Conservation (phyloP, 2,797 vertebrate genomes). For the Hylomyscus alleni region DNA sequence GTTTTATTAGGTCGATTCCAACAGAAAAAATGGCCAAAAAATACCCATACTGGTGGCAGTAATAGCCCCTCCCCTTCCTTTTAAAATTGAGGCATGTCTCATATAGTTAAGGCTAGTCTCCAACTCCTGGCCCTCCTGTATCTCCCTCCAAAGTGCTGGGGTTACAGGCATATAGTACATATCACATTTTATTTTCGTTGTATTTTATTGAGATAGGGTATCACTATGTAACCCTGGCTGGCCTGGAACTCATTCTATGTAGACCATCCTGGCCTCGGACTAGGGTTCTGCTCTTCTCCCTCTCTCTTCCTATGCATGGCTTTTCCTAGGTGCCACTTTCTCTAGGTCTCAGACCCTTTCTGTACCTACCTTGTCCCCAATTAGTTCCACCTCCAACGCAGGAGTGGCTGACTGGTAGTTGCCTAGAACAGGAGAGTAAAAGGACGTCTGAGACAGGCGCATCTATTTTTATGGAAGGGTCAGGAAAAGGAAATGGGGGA, state of each 20-base stretch:
- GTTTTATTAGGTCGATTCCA: constrained; percentile 43
- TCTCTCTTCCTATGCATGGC: neutral
- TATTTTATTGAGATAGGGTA: neutral
- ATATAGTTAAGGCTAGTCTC: neutral
- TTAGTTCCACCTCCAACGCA: constrained; percentile 78
- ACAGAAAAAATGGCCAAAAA: constrained; percentile 44
- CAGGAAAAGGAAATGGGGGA: neutral
- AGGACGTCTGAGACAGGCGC: constrained; percentile 18
- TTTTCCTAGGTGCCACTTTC: neutral
- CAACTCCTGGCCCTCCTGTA: neutral
- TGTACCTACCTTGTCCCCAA: constrained; percentile 79
- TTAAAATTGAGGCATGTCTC: neutral
- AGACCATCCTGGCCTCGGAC: neutral
- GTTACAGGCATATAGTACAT: neutral
- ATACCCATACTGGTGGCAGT: neutral
- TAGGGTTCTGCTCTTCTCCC: neutral
- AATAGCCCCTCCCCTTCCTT: neutral
- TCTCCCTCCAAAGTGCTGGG: neutral
- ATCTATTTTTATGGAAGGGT: neutral
- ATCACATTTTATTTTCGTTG: neutral
- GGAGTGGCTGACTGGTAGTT: constrained; percentile 49
- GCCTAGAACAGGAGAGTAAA: constrained; percentile 55
- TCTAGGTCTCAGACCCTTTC: neutral
- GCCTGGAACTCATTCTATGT: neutral
- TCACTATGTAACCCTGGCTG: neutral